Base-by-base conservation (phyloP, 2,797 vertebrate genomes). In the Sarcophilus harrisii region DNA sequence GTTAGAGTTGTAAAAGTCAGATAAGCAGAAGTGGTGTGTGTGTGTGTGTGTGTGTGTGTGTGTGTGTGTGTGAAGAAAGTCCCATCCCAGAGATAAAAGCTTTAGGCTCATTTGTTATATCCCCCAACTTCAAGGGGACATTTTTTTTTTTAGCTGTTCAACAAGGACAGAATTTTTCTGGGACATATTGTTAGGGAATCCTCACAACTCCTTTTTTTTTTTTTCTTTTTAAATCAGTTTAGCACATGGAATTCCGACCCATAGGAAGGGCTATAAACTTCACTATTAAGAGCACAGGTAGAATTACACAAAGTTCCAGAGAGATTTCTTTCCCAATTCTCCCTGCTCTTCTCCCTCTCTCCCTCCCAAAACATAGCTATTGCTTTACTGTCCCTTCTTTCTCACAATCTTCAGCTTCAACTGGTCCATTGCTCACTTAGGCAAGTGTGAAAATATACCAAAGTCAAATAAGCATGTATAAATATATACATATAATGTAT, bases 301-400 rank as follows among this genome's bases (percentile, higher is more conserved):
- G 73, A 81, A 90, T 0, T 30, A 45, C 92, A 57, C 59, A 95
- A 57, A 58, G 1, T 6, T 38, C 14, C 45, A 58, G 38, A 62
- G 8, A 10, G 66, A 32, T 73, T 45, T 0, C 57, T n/a, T 92
- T 66, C 62, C 32, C 32, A 55, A 49, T 9, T 55, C 3, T 3
- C 32, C 1, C 0, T 1, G n/a, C 58, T 29, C 4, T 28, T 30
- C 16, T 18, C n/a, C 21, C 16, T 57, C 18, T 30, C 0, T 0
- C 4, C 8, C 1, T 0, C 11, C 73, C 0, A 0, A 29, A 5
- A 16, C 5, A 45, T 27, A 45, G 8, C 38, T 45, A 87, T 49
- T 87, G 2, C 45, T 81, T 87, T 28, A 87, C 38, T 87, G 24
- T 87, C 27, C 73, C 38, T 45, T 27, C 16, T 8, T 87, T 87